Base-by-base conservation (phyloP, 1,140 invertebrate genomes). In the Phymastichus coffea region DNA sequence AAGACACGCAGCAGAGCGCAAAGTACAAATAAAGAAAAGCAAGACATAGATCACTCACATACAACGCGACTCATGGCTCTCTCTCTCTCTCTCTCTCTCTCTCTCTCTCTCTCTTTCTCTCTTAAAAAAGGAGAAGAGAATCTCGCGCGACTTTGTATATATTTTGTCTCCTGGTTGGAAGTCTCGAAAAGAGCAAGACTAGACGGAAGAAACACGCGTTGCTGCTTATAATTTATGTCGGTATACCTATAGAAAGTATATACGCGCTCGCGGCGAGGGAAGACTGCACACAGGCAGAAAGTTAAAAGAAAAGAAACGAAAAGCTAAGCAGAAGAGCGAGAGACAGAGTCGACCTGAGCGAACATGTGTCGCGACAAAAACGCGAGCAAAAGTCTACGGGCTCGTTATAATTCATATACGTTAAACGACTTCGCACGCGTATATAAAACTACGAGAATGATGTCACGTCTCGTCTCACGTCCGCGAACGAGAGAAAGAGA, bases 341-440 rank as follows among this genome's bases (percentile, higher is more conserved):
- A n/a, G n/a, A n/a, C n/a, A n/a, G n/a, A n/a, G n/a, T n/a, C n/a
- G n/a, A n/a, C n/a, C n/a, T n/a, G n/a, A n/a, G n/a, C n/a, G 63
- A 70, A 69, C 71, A 74, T 71, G 70, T 73, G 72, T 70, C 57
- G 65, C 58, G 47, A 57, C 64, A 70, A 73, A 75, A 70, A 70
- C n/a, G 61, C 43, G n/a, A n/a, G n/a, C n/a, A n/a, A n/a, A 48
- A 47, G 57, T 60, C 57, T 60, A 54, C 51, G 57, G 56, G 54
- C 40, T 63, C 67, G 65, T 72, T 71, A 70, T 72, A 70, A 72
- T 70, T 72, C 68, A 72, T 69, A n/a, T n/a, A 65, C 64, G 62
- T 49, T 68, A 66, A 68, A 68, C 64, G 65, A 52, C 61, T 61
- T 7, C 22, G 43, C 23, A n/a, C 22, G 23, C 2, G 15, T 14